phyloP scores from a whole-genome alignment of 1,140 invertebrate genomes.

The Pseudobourletiella spinata region DNA sequence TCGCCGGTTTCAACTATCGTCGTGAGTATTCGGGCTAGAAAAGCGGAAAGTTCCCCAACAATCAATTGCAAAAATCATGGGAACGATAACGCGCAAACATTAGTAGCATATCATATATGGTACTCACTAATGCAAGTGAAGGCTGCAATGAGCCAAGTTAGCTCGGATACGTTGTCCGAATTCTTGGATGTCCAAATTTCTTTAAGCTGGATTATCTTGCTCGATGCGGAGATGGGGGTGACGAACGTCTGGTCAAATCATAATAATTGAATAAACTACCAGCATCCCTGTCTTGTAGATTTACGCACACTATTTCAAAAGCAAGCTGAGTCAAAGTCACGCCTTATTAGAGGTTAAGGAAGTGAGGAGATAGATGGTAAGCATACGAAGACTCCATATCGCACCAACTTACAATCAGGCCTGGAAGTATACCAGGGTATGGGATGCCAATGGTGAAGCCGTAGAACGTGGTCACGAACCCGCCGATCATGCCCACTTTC shows the following conservation, averaged over 20 bases:
- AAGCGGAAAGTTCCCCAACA: conserved; percentile 13
- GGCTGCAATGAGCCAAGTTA: conserved; percentile 34
- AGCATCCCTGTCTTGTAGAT: too few species aligned
- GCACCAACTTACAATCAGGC: conserved; percentile 33
- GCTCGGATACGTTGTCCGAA: conserved; percentile 29
- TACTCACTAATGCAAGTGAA: conserved; percentile 36
- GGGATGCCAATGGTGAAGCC: conserved; percentile 24
- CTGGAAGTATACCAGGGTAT: conserved; percentile 19
- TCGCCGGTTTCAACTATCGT: conserved; percentile 30
- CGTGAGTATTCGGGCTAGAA: conserved; percentile 34
- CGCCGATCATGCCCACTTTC: conserved; percentile 22
- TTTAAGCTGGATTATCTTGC: conserved; percentile 33
- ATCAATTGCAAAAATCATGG: conserved; percentile 1
- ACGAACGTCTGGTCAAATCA: conserved; percentile 34
- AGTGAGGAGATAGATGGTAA: too few species aligned
- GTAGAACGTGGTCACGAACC: conserved; percentile 32
- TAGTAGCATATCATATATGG: conserved; percentile 6
- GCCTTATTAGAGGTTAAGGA: too few species aligned
- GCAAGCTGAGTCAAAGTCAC: too few species aligned
- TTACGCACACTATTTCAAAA: too few species aligned
- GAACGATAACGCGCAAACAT: conserved; percentile 1
- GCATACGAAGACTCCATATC: too few species aligned
- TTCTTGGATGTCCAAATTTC: conserved; percentile 30
- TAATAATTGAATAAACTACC: too few species aligned
- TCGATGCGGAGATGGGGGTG: conserved; percentile 35